Conservation (phyloP, 2,113 vertebrate species). For the Toxotes chatareus region DNA sequence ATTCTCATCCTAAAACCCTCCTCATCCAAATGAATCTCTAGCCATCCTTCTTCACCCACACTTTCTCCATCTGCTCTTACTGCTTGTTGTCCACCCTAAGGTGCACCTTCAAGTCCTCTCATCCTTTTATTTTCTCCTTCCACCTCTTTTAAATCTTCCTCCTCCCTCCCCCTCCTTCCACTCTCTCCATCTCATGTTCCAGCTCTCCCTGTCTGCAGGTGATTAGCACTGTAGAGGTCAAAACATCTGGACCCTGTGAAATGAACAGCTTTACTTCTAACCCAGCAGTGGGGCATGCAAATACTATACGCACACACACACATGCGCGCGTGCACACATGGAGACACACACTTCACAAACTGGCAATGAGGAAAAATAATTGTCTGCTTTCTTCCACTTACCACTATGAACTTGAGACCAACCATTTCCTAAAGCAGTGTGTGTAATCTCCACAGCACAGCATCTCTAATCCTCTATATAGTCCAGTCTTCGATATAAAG, state of each 20-base stretch:
- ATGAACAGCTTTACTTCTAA: conserved; percentile 55
- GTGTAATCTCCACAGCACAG: neutral
- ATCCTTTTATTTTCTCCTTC: conserved; percentile 9
- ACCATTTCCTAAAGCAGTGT: neutral
- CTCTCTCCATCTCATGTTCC: conserved; percentile 48
- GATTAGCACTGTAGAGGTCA: conserved; percentile 70
- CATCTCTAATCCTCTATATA: neutral
- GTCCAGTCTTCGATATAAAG: neutral
- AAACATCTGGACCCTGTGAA: conserved; percentile 54
- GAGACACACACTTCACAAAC: conserved; percentile 6
- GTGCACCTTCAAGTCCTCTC: conserved; percentile 36
- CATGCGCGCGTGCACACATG: conserved; percentile 1
- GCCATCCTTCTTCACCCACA: conserved; percentile 12
- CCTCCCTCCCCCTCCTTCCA: conserved; percentile 7
- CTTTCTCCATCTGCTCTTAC: conserved; percentile 29
- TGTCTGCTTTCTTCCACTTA: conserved; percentile 34
- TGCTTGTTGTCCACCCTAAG: conserved; percentile 40
- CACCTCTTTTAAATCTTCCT: conserved; percentile 34
- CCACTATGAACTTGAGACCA: conserved; percentile 17
- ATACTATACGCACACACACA: neutral
- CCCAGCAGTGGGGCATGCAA: conserved; percentile 15
- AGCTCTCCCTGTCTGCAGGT: conserved; percentile 34
- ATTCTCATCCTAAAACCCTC: neutral
- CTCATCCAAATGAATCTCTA: conserved; percentile 31
- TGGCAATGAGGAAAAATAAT: conserved; percentile 26